These are phyloP conservation scores for Chelmon rostratus DNA, from an alignment of 2,797 vertebrate genomes.

Conservation along the genomic window DNA sequence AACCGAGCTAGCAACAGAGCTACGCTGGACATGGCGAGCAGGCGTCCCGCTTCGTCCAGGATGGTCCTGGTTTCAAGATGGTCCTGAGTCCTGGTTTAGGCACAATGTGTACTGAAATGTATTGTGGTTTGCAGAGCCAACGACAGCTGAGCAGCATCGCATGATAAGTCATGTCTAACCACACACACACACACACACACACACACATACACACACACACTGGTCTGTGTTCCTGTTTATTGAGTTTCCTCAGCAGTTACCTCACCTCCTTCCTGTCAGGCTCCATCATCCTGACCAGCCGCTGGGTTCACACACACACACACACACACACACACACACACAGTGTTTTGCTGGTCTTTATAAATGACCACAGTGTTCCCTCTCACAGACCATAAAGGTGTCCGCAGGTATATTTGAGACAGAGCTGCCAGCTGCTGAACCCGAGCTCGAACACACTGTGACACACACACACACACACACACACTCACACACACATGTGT, in stretches of 20 bases:
- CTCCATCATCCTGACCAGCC: conserved; percentile 66
- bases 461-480: too few relatives aligned
- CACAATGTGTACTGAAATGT: neutral
- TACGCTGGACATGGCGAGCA: too few relatives aligned
- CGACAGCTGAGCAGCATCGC: conserved; percentile 7
- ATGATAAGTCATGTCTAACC: neutral
- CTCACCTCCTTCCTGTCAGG: conserved; percentile 71
- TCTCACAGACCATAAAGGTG: neutral
- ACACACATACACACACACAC: conserved; percentile 9
- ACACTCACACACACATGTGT: neutral
- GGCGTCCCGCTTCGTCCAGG: too few relatives aligned
- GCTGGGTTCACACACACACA: conserved; percentile 30
- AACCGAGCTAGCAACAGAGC: too few relatives aligned
- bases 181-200: neutral
- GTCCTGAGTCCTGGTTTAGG: too few relatives aligned
- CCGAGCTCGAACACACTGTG: too few relatives aligned
- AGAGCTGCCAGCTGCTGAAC: too few relatives aligned
- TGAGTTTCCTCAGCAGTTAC: conserved; percentile 58
- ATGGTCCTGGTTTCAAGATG: too few relatives aligned
- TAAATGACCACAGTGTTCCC: conserved; percentile 44
- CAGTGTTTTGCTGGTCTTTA: conserved; percentile 23
- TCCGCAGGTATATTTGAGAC: too few relatives aligned
- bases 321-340: conserved; percentile 22
- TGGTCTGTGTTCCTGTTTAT: conserved; percentile 45
- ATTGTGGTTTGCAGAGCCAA: neutral